Base-by-base conservation (phyloP, 2,797 vertebrate species). In the Stomatorhinus walkeri region DNA sequence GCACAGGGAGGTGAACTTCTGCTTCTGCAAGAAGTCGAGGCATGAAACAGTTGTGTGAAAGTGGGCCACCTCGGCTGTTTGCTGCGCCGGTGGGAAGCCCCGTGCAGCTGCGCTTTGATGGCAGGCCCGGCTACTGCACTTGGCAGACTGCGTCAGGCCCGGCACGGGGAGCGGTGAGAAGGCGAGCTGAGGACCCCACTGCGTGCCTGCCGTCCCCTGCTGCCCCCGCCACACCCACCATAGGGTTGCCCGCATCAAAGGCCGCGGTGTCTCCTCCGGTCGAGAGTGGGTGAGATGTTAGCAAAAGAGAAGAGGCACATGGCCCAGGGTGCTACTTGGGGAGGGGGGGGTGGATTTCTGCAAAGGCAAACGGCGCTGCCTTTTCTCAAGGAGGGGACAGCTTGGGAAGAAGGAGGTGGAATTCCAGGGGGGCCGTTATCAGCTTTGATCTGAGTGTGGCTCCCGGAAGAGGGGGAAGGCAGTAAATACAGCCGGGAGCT, bases 391-490 rank as follows among this genome's bases (percentile, higher is more conserved):
- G 56, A 89, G 48, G 24, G 83, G 43, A 52, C 16, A 52, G 64
- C 64, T 28, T 68, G 24, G 54, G 85, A 86, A 61, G 88, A 52
- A 61, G 87, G 56, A 68, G 87, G 49, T 84, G 87, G 89, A 24
- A 12, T 88, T 40, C 87, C 87, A 76, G 84, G 52, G 46, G 81
- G 46, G 64, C 90, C 86, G 89, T 89, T 90, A 90, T 93, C 91
- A 79, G 88, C 92, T 93, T 94, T 93, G 93, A 95, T 95, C 94
- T 93, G 51, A 54, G 49, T 72, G 91, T 90, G 92, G 92, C 90
- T 92, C 91, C 93, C 94, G 95, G 93, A 94, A 89, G 72, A 59
- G 52, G 24, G 16, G 85, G 51, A 56, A 88, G 90, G 90, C 89
- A 93, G 90, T 89, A 91, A 94, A 94, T 94, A 92, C 91, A 93